phyloP scores from a whole-genome alignment of 2,888 invertebrate genomes.

The Eupithecia vulgata region DNA sequence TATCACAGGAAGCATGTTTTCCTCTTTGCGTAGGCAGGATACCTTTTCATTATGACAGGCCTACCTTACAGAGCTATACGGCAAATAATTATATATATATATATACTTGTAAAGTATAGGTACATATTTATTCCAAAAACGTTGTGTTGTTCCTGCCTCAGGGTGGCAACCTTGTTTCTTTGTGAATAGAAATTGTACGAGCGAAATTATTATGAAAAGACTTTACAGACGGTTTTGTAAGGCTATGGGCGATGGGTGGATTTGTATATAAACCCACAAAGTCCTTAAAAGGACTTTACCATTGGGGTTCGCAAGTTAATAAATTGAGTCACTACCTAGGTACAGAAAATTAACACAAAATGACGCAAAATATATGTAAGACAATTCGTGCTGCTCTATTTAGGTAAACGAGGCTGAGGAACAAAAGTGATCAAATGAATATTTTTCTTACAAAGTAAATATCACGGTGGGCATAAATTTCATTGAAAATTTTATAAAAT shows the following conservation, averaged over 20 bases:
- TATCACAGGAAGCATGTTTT: neutral
- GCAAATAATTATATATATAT: neutral
- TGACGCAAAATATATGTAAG: neutral
- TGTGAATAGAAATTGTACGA: neutral
- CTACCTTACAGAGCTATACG: neutral
- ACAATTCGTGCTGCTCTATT: neutral
- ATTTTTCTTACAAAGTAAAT: conserved; percentile 2
- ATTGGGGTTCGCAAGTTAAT: neutral
- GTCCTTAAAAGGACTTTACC: too few relatives aligned
- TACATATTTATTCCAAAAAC: neutral
- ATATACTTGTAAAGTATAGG: too few relatives aligned
- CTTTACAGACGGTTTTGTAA: neutral
- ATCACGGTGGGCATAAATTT: neutral
- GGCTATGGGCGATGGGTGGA: neutral
- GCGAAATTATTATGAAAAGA: neutral
- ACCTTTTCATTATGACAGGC: conserved; percentile 2
- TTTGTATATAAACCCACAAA: too few relatives aligned
- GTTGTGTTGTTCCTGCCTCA: neutral
- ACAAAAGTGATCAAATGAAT: neutral
- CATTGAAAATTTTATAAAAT: neutral
- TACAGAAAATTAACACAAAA: neutral
- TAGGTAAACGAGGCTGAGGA: neutral
- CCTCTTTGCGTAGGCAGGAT: conserved; percentile 1
- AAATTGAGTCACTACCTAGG: neutral
- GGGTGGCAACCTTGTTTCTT: neutral